Evolutionary conservation across 2,888 invertebrate species (phyloP).

Genomic region (Resseliella maxima): DNA sequence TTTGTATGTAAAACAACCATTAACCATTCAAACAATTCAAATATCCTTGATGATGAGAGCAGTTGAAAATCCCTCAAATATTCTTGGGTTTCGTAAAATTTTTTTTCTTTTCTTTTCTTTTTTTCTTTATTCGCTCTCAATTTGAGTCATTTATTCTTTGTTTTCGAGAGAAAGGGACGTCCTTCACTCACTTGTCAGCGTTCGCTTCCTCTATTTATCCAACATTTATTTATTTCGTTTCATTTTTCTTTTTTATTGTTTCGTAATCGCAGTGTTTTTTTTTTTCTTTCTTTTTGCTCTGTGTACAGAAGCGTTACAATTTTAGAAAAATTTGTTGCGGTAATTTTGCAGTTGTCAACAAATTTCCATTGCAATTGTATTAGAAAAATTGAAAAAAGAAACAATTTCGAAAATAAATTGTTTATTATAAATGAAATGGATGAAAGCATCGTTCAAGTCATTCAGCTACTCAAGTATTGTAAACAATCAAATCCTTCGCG

Average conservation of each 20-base stretch:
- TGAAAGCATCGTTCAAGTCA: no score
- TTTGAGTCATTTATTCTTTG: background rate
- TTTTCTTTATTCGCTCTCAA: background rate
- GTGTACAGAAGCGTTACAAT: slow-evolving; percentile 5
- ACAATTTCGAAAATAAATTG: background rate
- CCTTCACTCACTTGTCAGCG: no score
- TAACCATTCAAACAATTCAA: slow-evolving; percentile 41
- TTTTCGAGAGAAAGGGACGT: no score
- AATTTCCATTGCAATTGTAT: slow-evolving; percentile 1
- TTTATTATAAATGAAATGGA: background rate
- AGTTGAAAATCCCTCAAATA: background rate
- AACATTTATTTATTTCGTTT: background rate
- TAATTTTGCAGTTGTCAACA: background rate
- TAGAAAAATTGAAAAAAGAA: background rate
- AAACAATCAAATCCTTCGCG: no score
- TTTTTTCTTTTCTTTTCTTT: background rate
- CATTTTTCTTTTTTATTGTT: background rate
- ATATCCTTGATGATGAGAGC: slow-evolving; percentile 41
- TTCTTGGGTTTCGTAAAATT: background rate
- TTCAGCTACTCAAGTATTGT: no score
- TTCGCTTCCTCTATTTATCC: background rate
- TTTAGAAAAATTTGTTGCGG: background rate
- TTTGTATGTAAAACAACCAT: slow-evolving; percentile 39
- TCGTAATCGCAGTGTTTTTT: slow-evolving; percentile 38
- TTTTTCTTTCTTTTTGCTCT: no score